Percentiles rank a stretch among this genome's conserved stretches.
Evolutionary conservation across 2,888 invertebrate species (phyloP).

Genomic region (Spatulosminthurus flaviceps): DNA sequence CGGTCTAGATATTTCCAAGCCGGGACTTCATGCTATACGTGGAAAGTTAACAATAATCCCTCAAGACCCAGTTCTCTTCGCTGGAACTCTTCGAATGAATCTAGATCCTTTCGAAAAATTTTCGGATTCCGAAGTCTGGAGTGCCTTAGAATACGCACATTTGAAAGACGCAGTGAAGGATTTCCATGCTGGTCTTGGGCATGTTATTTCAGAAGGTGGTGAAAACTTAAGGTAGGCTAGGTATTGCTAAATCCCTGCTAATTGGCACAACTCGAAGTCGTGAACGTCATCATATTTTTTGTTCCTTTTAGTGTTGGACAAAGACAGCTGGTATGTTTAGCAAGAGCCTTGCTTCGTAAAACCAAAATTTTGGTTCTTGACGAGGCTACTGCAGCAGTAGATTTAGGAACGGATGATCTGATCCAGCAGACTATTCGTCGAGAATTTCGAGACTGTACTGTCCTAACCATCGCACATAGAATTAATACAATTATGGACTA

Average conservation of each 20-base stretch:
- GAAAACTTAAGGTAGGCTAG: constrained; percentile 64
- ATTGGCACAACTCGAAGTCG: neutral
- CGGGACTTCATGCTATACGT: constrained; percentile 87
- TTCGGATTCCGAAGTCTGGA: constrained; percentile 70
- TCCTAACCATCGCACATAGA: constrained; percentile 91
- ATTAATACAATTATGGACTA: constrained; percentile 93
- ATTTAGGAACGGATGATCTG: constrained; percentile 88
- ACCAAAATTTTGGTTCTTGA: constrained; percentile 55
- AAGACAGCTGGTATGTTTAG: constrained; percentile 59
- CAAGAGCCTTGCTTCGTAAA: constrained; percentile 58
- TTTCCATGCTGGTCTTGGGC: constrained; percentile 63
- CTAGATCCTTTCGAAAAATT: constrained; percentile 70
- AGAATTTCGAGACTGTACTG: constrained; percentile 86
- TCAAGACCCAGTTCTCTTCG: constrained; percentile 73
- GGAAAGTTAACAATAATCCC: constrained; percentile 82
- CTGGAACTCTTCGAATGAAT: constrained; percentile 71
- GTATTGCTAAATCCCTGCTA: neutral
- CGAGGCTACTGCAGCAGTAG: constrained; percentile 85
- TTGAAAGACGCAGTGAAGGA: constrained; percentile 66
- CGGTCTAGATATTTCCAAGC: constrained; percentile 79
- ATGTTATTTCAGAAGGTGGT: constrained; percentile 66
- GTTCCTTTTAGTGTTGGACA: constrained; percentile 63
- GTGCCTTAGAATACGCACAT: constrained; percentile 69
- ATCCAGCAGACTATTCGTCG: constrained; percentile 81
- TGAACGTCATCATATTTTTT: too few relatives aligned